These are phyloP conservation scores for Nymphicus hollandicus DNA, from an alignment of 2,113 vertebrate species.

Conservation along the genomic window DNA sequence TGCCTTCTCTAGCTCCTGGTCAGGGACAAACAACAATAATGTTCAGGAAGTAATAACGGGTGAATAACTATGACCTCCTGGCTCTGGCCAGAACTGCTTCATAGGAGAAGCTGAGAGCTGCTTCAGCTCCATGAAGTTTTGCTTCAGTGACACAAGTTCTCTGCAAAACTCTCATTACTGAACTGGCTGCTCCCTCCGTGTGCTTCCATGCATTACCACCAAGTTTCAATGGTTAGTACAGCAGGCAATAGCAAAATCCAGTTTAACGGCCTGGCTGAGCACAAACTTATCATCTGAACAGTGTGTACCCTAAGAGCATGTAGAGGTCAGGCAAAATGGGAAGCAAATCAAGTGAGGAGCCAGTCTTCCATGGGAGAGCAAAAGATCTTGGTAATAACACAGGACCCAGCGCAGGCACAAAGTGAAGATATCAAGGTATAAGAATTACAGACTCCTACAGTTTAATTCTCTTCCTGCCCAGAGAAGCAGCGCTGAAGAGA, in stretches of 20 bases:
- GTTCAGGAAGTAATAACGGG: background rate
- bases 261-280: background rate
- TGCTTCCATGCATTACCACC: fast-evolving
- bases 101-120: background rate
- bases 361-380: background rate
- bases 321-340: background rate
- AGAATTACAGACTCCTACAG: background rate
- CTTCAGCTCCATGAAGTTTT: background rate
- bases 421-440: background rate
- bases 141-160: background rate
- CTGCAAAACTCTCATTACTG: background rate
- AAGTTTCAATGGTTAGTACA: background rate
- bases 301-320: background rate
- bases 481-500: background rate
- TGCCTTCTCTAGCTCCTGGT: background rate
- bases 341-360: background rate
- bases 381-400: background rate
- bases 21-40: background rate
- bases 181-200: background rate
- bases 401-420: background rate
- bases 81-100: background rate
- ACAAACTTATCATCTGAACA: background rate
- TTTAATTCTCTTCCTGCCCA: background rate
- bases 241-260: background rate
- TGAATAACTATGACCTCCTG: background rate